These are phyloP conservation scores for Scomber scombrus DNA, from an alignment of 2,113 vertebrate genomes.

Conservation along the genomic window DNA sequence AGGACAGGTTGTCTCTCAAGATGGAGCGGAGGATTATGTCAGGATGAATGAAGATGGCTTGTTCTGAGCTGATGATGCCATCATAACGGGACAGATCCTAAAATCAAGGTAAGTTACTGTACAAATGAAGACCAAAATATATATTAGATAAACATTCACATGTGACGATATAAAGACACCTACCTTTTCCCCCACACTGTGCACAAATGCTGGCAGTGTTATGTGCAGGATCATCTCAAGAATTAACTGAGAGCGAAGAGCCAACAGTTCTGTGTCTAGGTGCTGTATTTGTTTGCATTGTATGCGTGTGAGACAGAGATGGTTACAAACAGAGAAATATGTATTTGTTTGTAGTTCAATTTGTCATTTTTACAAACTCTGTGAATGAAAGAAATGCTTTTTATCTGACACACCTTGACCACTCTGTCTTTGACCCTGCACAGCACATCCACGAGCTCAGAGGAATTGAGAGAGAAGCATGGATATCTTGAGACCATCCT, in stretches of 20 bases:
- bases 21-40: slow-evolving; percentile 27
- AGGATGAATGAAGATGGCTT: slow-evolving; percentile 21
- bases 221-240: slow-evolving; percentile 31
- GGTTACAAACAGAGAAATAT: neutral
- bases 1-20: slow-evolving; percentile 24
- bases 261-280: slow-evolving; percentile 23
- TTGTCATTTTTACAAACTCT: neutral
- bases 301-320: neutral
- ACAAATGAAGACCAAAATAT: neutral
- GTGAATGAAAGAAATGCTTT: neutral
- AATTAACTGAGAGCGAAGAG: slow-evolving; percentile 26
- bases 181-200: slow-evolving; percentile 1
- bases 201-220: neutral
- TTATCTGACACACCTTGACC: slow-evolving; percentile 9
- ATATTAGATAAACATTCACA: neutral
- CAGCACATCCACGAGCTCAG: slow-evolving; percentile 16
- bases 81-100: slow-evolving; percentile 27
- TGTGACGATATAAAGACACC: neutral
- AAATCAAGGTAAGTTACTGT: neutral
- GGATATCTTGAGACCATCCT: slow-evolving; percentile 15
- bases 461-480: neutral
- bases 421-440: slow-evolving; percentile 32
- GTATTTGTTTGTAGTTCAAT: slow-evolving; percentile 2
- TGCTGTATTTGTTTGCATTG: slow-evolving; percentile 9
- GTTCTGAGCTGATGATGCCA: neutral